Conservation (phyloP, 2,888 invertebrate species). For the Tupiocoris notatus region DNA sequence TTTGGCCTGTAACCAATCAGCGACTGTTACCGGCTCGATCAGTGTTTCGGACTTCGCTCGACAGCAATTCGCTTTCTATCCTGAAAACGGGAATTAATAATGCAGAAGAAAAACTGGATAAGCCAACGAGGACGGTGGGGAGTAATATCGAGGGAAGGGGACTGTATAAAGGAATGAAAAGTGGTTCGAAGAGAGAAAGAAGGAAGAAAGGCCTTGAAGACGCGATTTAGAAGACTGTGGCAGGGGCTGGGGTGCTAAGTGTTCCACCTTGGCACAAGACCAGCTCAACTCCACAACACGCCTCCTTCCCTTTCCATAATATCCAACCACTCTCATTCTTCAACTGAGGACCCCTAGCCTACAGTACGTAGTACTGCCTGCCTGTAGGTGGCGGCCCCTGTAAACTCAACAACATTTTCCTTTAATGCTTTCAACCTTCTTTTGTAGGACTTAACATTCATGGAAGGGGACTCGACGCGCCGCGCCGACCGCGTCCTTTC, state of each 20-base stretch:
- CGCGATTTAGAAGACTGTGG: neutral
- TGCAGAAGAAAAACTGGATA: neutral
- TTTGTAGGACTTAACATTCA: conserved; percentile 29
- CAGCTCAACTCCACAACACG: conserved; percentile 12
- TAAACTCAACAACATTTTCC: conserved; percentile 13
- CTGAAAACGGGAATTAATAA: conserved; percentile 7
- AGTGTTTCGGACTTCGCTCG: neutral
- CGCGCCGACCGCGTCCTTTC: too few species aligned
- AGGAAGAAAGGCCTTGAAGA: neutral
- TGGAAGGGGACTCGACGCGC: neutral
- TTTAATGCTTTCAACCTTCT: conserved; percentile 20
- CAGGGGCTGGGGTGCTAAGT: conserved; percentile 6
- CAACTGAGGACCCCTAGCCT: neutral
- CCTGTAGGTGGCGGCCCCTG: neutral
- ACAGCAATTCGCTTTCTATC: neutral
- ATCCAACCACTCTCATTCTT: neutral
- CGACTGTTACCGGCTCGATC: too few species aligned
- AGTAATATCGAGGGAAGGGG: neutral
- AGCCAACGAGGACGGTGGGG: neutral
- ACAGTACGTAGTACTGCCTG: too few species aligned
- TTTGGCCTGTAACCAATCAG: too few species aligned
- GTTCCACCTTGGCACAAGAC: conserved; percentile 33
- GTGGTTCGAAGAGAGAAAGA: neutral
- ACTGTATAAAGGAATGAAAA: neutral
- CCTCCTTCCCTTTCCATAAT: neutral